A percentile compares a stretch with the other conserved stretches of the same genome.
phyloP scores from a whole-genome alignment of 2,797 vertebrate genomes.

The Trachurus trachurus region DNA sequence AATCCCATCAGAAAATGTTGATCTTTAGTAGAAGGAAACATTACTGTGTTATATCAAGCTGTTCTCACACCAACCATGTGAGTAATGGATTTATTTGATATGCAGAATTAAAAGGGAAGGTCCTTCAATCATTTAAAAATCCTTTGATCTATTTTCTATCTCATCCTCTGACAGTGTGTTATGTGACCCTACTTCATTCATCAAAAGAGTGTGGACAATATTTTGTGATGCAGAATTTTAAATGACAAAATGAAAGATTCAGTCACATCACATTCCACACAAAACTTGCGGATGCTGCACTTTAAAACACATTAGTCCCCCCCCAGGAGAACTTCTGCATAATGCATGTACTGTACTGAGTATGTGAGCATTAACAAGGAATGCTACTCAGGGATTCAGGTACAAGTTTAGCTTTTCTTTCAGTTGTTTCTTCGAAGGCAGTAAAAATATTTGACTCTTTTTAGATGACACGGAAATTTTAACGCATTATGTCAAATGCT shows the following conservation, averaged over 20 bases:
- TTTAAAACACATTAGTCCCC: conserved; percentile 32
- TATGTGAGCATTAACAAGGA: not conserved
- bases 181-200: not conserved
- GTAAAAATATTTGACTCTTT: not conserved
- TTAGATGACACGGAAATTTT: conserved; percentile 2
- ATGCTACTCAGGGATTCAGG: conserved; percentile 18
- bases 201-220: not conserved
- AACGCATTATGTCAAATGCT: not conserved
- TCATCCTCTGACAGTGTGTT: not conserved
- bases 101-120: not conserved
- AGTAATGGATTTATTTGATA: not conserved
- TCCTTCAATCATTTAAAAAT: not conserved
- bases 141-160: not conserved
- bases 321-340: conserved; percentile 47
- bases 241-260: conserved; percentile 39
- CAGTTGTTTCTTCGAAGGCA: not conserved
- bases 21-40: not conserved
- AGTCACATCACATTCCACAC: not conserved
- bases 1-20: not conserved
- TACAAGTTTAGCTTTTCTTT: not conserved
- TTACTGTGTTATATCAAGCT: not conserved
- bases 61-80: not conserved
- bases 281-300: conserved; percentile 3
- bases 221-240: conserved; percentile 5
- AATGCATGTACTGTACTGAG: conserved; percentile 46